phyloP scores from a whole-genome alignment of 2,113 vertebrate genomes.

The Melierax canorus region DNA sequence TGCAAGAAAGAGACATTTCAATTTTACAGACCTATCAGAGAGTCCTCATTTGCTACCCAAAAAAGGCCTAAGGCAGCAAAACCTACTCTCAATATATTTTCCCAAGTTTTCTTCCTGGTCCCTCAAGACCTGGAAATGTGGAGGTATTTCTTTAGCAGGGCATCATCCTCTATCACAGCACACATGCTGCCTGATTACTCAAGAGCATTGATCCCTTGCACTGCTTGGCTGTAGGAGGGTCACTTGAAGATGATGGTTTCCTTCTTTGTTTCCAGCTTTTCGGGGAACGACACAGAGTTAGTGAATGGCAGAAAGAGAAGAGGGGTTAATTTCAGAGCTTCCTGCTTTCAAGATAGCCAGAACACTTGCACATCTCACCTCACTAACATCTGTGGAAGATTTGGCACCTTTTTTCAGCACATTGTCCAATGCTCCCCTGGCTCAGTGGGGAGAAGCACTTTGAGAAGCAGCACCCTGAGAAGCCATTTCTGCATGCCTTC shows the following conservation, averaged over 20 bases:
- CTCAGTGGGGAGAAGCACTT: background rate
- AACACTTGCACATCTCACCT: background rate
- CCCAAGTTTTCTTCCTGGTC: background rate
- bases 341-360: background rate
- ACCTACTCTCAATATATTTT: background rate
- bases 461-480: background rate
- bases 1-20: slow-evolving; percentile 43
- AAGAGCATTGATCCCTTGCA: background rate
- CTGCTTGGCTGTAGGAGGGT: background rate
- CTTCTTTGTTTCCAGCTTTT: background rate
- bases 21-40: background rate
- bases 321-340: background rate
- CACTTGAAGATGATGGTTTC: background rate
- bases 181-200: background rate
- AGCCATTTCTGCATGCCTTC: background rate
- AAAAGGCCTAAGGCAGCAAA: background rate
- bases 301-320: background rate
- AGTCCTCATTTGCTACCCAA: background rate
- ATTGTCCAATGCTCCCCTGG: background rate
- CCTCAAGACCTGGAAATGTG: background rate
- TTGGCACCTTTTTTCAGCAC: background rate
- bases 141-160: background rate
- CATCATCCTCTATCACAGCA: background rate
- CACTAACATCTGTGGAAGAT: background rate
- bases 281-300: background rate